Evolutionary conservation across 1,140 invertebrate genomes (phyloP), one percentile per base, ranked within the genome.

Genomic region (Paramacrobiotus metropolitanus): DNA sequence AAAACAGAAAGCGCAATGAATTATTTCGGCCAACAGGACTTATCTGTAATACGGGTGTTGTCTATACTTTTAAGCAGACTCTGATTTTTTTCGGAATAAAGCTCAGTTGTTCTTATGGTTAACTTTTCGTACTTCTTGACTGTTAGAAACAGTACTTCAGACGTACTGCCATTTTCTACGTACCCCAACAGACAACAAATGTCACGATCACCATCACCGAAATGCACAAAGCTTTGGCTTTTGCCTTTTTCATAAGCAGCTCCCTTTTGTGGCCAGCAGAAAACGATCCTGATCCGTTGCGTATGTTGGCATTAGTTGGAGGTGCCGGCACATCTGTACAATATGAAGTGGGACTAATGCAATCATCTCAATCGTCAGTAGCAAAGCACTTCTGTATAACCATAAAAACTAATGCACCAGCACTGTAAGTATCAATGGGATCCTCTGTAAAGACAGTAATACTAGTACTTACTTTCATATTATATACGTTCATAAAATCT

Each of bases 141-240:
- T 9, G 34, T 40, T 15, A 40, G n/a, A 40, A n/a, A 15, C 34
- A 40, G 9, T 9, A n/a, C 9, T 40, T 15, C n/a, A 40, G 34
- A n/a, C 9, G 34, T 15, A 40, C 34, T 40, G 9, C n/a, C 9
- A 40, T 9, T 9, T 40, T 40, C 9, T 40, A 40, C 9, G 15
- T 55, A 55, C 48, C 48, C 48, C 48, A 55, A 24, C 48, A 55
- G 24, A 55, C 48, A 24, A 55, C 28, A 28, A 55, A 55, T 24
- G 48, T 55, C 4, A 55, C 48, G 48, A 55, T 55, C 24, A 55
- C 48, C 48, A 55, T 9, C 15, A 55, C 28, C 48, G 48, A 55
- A 55, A 55, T 55, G 24, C 15, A 55, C 15, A 55, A 24, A 24
- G 48, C 48, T 28, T 55, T 55, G 4, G 24, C 24, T 55, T 55